phyloP scores from a whole-genome alignment of 2,797 vertebrate genomes.

The Helicolenus hilgendorfi region DNA sequence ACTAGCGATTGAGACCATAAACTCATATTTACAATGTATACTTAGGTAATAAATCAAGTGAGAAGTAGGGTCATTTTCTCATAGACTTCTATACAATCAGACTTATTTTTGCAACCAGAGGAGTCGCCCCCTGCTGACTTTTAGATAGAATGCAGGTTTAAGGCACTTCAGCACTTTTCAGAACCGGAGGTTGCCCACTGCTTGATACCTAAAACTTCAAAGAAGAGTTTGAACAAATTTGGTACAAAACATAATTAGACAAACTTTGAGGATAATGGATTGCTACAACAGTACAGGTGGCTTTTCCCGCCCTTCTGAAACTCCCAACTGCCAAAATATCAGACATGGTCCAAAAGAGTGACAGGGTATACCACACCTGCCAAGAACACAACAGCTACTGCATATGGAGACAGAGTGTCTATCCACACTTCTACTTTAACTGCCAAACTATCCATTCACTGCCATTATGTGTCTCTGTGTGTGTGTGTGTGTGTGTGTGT shows the following conservation, averaged over 20 bases:
- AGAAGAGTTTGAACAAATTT: background rate
- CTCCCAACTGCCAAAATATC: slow-evolving; percentile 42
- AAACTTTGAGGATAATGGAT: background rate
- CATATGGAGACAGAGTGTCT: slow-evolving; percentile 63
- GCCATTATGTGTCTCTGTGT: background rate
- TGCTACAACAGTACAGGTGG: slow-evolving; percentile 24
- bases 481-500: slow-evolving; percentile 5
- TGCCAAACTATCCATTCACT: slow-evolving; percentile 61
- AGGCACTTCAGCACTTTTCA: too few relatives aligned
- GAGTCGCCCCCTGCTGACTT: too few relatives aligned
- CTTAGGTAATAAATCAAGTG: too few relatives aligned
- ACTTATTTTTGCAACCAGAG: too few relatives aligned
- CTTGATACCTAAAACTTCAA: background rate
- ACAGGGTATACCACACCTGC: slow-evolving; percentile 41
- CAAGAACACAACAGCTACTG: slow-evolving; percentile 65
- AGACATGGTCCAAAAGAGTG: slow-evolving; percentile 36
- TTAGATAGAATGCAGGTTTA: too few relatives aligned
- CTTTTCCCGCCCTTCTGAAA: slow-evolving; percentile 39
- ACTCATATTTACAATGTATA: too few relatives aligned
- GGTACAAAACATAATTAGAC: background rate
- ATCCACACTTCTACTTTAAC: slow-evolving; percentile 31
- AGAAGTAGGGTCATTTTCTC: too few relatives aligned
- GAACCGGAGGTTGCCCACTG: too few relatives aligned
- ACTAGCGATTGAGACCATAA: too few relatives aligned
- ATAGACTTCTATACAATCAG: too few relatives aligned